Percentiles rank a stretch among this genome's conserved stretches.
Conservation (phyloP, 2,797 vertebrate genomes). For the Threskiornis aethiopicus region DNA sequence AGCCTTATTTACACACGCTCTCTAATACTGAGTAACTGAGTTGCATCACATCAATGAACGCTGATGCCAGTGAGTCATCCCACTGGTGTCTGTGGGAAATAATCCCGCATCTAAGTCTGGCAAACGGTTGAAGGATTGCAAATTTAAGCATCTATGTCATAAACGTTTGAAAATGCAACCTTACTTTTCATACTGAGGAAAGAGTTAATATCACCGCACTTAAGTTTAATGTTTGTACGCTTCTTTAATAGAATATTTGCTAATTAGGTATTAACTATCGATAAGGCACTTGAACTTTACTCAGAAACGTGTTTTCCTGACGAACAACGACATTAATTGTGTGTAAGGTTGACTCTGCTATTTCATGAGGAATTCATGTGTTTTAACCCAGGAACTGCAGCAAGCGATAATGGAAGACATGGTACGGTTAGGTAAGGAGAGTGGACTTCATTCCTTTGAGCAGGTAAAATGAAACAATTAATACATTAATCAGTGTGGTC, state of each 20-base stretch:
- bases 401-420: conserved; percentile 93
- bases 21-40: neutral
- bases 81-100: neutral
- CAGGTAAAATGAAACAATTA: conserved; percentile 79
- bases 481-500: neutral
- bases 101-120: neutral
- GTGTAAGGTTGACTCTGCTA: neutral
- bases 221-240: neutral
- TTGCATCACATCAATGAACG: neutral
- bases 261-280: neutral
- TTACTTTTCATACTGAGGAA: neutral
- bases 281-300: neutral
- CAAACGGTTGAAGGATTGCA: neutral
- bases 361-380: conserved; percentile 1
- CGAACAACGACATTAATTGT: neutral
- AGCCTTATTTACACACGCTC: neutral
- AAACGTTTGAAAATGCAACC: neutral
- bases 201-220: neutral
- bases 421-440: conserved; percentile 90
- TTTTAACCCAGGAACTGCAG: conserved; percentile 83
- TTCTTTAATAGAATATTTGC: neutral
- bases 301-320: neutral
- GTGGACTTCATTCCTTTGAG: conserved; percentile 95
- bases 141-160: neutral
- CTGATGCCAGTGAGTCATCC: neutral